These are phyloP conservation scores for Lepidotrigona ventralis DNA, from an alignment of 1,140 invertebrate genomes.

Conservation along the genomic window DNA sequence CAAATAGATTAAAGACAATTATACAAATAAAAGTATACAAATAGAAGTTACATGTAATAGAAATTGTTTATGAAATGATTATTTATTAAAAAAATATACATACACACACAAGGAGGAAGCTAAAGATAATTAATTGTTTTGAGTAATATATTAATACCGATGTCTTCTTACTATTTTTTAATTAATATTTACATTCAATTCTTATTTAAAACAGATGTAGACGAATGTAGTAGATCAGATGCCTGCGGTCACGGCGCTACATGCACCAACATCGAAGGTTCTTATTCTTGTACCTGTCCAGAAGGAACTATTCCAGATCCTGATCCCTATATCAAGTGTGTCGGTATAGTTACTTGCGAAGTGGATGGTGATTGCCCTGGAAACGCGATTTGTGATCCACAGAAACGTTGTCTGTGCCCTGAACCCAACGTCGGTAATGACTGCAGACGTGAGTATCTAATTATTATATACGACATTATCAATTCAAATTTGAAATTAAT, in stretches of 20 bases:
- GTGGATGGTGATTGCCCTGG: constrained; percentile 90
- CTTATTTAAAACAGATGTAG: constrained; percentile 83
- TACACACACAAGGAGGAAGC: too few species aligned
- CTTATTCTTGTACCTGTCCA: constrained; percentile 90
- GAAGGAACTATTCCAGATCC: constrained; percentile 90
- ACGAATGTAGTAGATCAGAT: constrained; percentile 87
- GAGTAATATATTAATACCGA: neutral
- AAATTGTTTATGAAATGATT: too few species aligned
- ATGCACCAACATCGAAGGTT: constrained; percentile 89
- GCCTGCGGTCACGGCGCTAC: constrained; percentile 89
- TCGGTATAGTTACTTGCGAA: constrained; percentile 89
- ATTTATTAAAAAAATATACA: too few species aligned
- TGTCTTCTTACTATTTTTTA: neutral
- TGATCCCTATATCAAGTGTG: constrained; percentile 88
- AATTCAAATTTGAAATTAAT: neutral
- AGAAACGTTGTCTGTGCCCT: constrained; percentile 90
- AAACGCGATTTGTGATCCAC: constrained; percentile 91
- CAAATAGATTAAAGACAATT: too few species aligned
- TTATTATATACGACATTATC: neutral
- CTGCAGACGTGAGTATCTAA: constrained; percentile 88
- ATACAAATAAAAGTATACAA: too few species aligned
- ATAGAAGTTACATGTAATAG: too few species aligned
- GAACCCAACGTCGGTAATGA: constrained; percentile 95
- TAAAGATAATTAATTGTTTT: too few species aligned
- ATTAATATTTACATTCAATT: neutral